Base-by-base conservation (phyloP, 2,113 vertebrate species). In the Sitta europaea region DNA sequence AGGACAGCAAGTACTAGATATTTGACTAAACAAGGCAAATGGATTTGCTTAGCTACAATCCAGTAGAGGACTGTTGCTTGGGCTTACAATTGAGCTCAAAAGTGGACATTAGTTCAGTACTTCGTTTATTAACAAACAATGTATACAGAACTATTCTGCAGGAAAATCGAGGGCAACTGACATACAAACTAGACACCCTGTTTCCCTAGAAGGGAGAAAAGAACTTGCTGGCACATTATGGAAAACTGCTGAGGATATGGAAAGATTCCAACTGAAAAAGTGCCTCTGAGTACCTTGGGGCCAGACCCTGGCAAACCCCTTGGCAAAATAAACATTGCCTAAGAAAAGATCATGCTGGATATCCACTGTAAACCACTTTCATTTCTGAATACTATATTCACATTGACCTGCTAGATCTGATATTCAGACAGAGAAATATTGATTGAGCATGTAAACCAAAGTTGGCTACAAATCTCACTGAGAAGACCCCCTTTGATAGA, bases 391-490 rank as follows among this genome's bases (percentile, higher is more conserved):
- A 43, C 31, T 42, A 18, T 5, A 24, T 9, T 81, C 33, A 27
- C 0, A 1, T 23, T 53, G 36, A 76, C 19, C 61, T 0, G 1
- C 33, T 63, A 53, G 66, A 38, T 57, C 38, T 53, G 12, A 11
- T 5, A 2, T 16, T 61, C 43, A 57, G 18, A 48, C 13, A 59
- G 22, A 50, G 16, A 66, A 59, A 18, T 18, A 11, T 21, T 47
- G 76, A 54, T 53, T 47, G 12, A 58, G 16, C 33, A 54, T 62
- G 50, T 16, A 21, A 88, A 48, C n/a, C 43, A 51, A 74, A 89
- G 27, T 0, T 28, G 28, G 20, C 33, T 71, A 40, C 14, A n/a
- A 27, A 11, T 70, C 11, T 14, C 29, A 77, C 47, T 36, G 33
- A 43, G 48, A 45, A 50, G 45, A 12, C 16, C 81, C n/a, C 57